phyloP scores from a whole-genome alignment of 2,113 vertebrate genomes.

The Spermophilus dauricus region DNA sequence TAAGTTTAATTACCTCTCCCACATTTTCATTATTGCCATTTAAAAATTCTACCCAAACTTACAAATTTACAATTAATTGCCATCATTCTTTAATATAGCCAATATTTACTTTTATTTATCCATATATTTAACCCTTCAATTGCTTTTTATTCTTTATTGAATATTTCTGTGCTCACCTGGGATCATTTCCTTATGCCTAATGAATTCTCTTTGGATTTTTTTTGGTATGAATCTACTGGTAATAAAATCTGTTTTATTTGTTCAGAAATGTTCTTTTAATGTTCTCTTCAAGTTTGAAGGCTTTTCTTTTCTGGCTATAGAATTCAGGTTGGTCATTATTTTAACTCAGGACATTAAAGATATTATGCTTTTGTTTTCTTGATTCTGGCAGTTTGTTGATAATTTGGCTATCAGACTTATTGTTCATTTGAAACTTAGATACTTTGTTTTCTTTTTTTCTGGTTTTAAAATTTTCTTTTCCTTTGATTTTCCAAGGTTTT shows the following conservation, averaged over 20 bases:
- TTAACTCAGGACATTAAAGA: neutral
- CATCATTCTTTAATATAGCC: neutral
- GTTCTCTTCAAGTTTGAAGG: constrained; percentile 30
- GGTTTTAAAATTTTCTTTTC: neutral
- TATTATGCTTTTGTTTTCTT: constrained; percentile 19
- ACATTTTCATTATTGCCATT: neutral
- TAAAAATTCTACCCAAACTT: neutral
- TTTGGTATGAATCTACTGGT: neutral
- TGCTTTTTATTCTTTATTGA: constrained; percentile 8
- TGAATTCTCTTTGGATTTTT: neutral
- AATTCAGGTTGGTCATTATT: neutral
- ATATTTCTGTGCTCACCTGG: neutral
- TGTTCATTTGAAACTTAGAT: neutral
- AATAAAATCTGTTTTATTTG: neutral
- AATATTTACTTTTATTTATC: neutral
- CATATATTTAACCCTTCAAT: neutral
- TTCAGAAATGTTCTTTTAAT: neutral
- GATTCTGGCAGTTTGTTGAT: neutral
- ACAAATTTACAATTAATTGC: neutral
- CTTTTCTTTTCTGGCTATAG: neutral
- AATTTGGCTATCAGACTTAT: neutral
- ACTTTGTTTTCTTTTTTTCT: neutral
- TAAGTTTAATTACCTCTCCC: neutral
- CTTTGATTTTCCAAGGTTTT: neutral
- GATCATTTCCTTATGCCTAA: neutral